Evolutionary conservation across 1,140 invertebrate genomes (phyloP).

Genomic region (Spodoptera frugiperda): DNA sequence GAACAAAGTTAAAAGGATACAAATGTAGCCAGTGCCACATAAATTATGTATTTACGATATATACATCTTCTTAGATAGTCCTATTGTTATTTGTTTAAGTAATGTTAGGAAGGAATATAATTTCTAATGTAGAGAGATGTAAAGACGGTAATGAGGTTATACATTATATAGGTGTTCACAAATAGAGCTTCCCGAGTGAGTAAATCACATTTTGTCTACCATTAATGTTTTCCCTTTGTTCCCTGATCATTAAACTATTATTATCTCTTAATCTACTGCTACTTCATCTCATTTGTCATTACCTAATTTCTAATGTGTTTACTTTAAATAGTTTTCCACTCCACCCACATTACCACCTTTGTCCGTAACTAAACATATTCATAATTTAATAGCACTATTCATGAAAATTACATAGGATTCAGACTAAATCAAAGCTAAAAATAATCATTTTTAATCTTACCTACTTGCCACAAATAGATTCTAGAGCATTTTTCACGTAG

Average conservation of each 20-base stretch:
- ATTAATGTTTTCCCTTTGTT: constrained; percentile 58
- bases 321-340: background rate
- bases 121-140: constrained; percentile 78
- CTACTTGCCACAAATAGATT: constrained; percentile 38
- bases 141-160: constrained; percentile 65
- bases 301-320: background rate
- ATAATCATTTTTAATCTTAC: constrained; percentile 19
- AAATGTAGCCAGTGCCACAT: constrained; percentile 81
- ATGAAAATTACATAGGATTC: constrained; percentile 27
- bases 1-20: constrained; percentile 48
- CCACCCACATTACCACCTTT: constrained; percentile 1
- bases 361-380: constrained; percentile 6
- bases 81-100: constrained; percentile 82
- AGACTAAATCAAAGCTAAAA: constrained; percentile 18
- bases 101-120: constrained; percentile 71
- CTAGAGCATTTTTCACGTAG: constrained; percentile 34
- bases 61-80: constrained; percentile 80
- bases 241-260: background rate
- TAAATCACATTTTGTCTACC: constrained; percentile 73
- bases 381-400: constrained; percentile 13
- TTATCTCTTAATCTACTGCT: background rate
- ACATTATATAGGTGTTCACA: constrained; percentile 74
- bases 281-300: background rate
- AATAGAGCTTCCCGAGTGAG: constrained; percentile 80
- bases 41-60: constrained; percentile 77